Conservation (phyloP, 2,113 vertebrate species). For the Pelmatolapia mariae region DNA sequence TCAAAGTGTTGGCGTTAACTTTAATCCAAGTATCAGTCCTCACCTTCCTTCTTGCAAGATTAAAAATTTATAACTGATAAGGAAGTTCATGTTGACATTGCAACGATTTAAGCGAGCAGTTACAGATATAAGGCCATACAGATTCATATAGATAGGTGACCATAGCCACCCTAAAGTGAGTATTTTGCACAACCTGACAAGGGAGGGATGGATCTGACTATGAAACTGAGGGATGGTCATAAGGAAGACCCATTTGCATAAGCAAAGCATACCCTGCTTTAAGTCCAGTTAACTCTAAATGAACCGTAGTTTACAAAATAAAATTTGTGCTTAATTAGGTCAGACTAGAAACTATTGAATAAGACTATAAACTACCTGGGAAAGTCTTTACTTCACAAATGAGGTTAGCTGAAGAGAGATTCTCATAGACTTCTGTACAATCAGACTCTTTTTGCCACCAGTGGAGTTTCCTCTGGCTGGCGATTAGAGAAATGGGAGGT, state of each 20-base stretch:
- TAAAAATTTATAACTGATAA: fast-evolving
- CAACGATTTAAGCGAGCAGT: fast-evolving
- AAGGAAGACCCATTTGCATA: not conserved
- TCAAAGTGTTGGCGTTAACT: not conserved
- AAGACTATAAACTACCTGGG: not conserved
- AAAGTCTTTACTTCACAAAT: not conserved
- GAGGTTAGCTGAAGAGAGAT: not conserved
- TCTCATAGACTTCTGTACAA: not conserved
- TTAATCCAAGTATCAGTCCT: not conserved
- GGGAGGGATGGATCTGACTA: not conserved
- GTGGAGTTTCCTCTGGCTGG: not conserved
- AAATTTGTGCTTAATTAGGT: not conserved
- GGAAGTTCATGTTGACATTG: not conserved
- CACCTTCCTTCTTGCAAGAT: not conserved
- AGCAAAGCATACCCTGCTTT: fast-evolving
- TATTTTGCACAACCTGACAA: not conserved
- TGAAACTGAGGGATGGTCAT: not conserved
- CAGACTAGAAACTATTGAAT: not conserved
- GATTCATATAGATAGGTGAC: fast-evolving
- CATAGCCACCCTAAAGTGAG: not conserved
- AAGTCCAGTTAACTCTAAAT: not conserved
- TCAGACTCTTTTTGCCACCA: not conserved
- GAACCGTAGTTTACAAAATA: not conserved
- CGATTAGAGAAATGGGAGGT: fast-evolving
- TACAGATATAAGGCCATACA: not conserved